Evolutionary conservation across 2,113 vertebrate species (phyloP), one percentile per base, ranked within the genome.

Genomic region (Dolichotis patagonum): DNA sequence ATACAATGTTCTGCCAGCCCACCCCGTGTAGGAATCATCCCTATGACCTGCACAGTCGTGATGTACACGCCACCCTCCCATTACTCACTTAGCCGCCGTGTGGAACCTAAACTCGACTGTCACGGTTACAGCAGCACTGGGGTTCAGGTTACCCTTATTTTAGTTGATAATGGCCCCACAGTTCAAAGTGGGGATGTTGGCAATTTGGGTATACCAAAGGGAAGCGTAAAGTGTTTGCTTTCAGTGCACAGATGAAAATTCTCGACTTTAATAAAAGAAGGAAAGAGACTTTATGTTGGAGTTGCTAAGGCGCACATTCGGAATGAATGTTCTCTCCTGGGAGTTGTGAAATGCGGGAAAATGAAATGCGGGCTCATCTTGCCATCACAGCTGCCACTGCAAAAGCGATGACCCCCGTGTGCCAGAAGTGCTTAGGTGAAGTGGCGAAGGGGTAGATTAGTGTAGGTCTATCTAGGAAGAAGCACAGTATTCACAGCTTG

Each of bases 41-140:
- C 3, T 20, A 5, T 17, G 32, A 5, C 32, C 35, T 2, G 12
- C 13, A 0, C 6, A 2, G 5, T 7, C 13, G 0, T 16, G 46
- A 13, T 11, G 22, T 9, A 2, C 13, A 38, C 7, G 3, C 12
- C 24, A 2, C 43, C 46, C 46, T 28, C 30, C 32, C 22, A n/a
- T 54, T 38, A 69, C 43, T 87, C 32, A 28, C 85, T 38, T 5
- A 69, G 32, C 16, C 32, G 32, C 84, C 35, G 12, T 24, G 41
- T 54, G 58, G 24, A 16, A 63, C 41, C n/a, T n/a, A n/a, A n/a
- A n/a, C n/a, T n/a, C n/a, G n/a, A n/a, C n/a, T n/a, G n/a, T n/a
- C n/a, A n/a, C n/a, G n/a, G n/a, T n/a, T n/a, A n/a, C n/a, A n/a
- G n/a, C n/a, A n/a, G n/a, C n/a, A n/a, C n/a, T n/a, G n/a, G n/a